Base-by-base conservation (phyloP, 2,797 vertebrate species). In the Limosa lapponica region DNA sequence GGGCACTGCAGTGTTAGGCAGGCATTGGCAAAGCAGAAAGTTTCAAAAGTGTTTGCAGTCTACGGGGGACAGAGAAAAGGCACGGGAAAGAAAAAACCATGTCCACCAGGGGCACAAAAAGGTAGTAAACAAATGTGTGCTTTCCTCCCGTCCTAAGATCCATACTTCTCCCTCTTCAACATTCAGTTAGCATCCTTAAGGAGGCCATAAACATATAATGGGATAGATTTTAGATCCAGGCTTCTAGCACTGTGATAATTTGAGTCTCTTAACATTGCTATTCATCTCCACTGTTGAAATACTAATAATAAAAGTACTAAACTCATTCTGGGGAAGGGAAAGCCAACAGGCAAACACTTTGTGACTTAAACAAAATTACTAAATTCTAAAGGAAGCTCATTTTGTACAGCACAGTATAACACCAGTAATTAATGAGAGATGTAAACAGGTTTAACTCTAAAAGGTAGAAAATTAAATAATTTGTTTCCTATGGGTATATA, bases 401-500 rank as follows among this genome's bases (percentile, higher is more conserved):
- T 94, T 78, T 66, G 78, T 64, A 70, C 66, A 95, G 90, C 58
- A 61, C 28, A 93, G 71, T 43, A 65, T 81, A 88, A 93, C 73
- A 70, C 75, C 61, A 83, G 72, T 96, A 97, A 97, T 98, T 97
- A 98, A 98, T 96, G 96, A 97, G 87, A 89, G 86, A 92, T 95
- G 85, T 96, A 97, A 98, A 96, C 89, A 97, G 70, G 93, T 95
- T 97, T 96, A 97, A 95, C 95, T 97, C 96, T 97, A 97, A 97
- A 97, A 97, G 97, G 97, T 94, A 97, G 97, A 98, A 97, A 97
- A 98, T 98, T 92, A 98, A 98, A 98, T 98, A 97, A 98, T 98
- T 98, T 97, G 95, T 98, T 98, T 98, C 98, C 97, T 98, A 96
- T 97, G 97, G 98, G 97, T 97, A 96, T 97, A 96, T 98, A 98